Evolutionary conservation across 2,113 vertebrate genomes (phyloP), one percentile per base, ranked within the genome.

Genomic region (Strix aluco): DNA sequence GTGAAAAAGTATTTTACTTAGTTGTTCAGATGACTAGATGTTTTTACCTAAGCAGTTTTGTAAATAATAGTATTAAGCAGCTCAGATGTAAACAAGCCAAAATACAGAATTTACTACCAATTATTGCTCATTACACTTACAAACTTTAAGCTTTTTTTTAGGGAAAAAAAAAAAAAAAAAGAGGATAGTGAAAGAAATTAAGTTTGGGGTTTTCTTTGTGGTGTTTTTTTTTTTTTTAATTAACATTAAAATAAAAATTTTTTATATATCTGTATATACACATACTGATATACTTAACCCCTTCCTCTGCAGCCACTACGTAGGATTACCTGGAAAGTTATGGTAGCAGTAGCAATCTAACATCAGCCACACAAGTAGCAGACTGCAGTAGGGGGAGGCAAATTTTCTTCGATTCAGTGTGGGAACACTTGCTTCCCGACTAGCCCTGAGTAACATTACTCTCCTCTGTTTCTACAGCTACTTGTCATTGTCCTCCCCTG

Each of bases 361-460:
- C 25, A 55, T 40, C 26, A 73, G 7, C 27, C 15, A 36, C 0
- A 62, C 11, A 47, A 38, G 46, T 2, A 72, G 17, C 15, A 55
- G 58, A 47, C 34, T 59, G 22, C 2, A 32, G 15, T 0, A 72
- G 44, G 6, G 85, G 29, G 10, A 82, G 11, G 7, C 4, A 47
- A 73, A 81, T 1, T 27, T 26, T 32, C 42, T 30, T 36, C 44
- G 17, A 32, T 52, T 65, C 38, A 22, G 0, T 22, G 22, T 61
- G n/a, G 25, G 14, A 11, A 42, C 7, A 26, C 16, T 51, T 4
- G 0, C 19, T 73, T 86, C n/a, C 8, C 0, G 5, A 5, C 11
- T 29, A 13, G 3, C 5, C 10, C 10, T 16, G 13, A 52, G n/a
- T 18, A 34, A 44, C 1, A 0, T 40, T 69, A 25, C n/a, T 61